phyloP scores from a whole-genome alignment of 2,888 invertebrate genomes.

The Calameuta filiformis region DNA sequence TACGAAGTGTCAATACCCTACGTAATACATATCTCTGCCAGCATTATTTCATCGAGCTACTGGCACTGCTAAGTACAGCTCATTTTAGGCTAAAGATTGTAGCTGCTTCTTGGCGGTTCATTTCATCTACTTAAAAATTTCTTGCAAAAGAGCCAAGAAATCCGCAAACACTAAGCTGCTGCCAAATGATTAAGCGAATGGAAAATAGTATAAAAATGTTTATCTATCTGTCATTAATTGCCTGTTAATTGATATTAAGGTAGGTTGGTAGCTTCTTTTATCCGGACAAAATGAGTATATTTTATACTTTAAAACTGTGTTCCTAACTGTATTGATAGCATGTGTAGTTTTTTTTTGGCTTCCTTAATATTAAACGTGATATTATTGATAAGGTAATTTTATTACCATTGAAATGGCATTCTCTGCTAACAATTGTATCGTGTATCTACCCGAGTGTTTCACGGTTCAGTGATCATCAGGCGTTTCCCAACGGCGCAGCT shows the following conservation, averaged over 20 bases:
- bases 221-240: not conserved
- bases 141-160: not conserved
- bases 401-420: conserved; percentile 28
- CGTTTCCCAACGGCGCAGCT: not conserved
- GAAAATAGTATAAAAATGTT: not conserved
- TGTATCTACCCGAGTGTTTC: conserved; percentile 39
- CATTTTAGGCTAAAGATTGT: not conserved
- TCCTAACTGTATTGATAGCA: not conserved
- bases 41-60: not conserved
- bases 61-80: not conserved
- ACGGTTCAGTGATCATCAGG: conserved; percentile 44
- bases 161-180: not conserved
- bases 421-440: conserved; percentile 40
- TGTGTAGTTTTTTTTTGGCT: too few relatives aligned
- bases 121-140: not conserved
- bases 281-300: not conserved
- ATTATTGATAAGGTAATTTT: not conserved
- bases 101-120: not conserved
- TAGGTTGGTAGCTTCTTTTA: not conserved
- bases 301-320: not conserved
- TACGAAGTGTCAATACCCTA: too few relatives aligned
- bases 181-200: not conserved
- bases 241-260: not conserved
- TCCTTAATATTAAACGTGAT: not conserved
- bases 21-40: not conserved